A percentile compares a stretch with the other conserved stretches of the same genome.
Conservation (phyloP, 2,797 vertebrate genomes). For the Thaleichthys pacificus region DNA sequence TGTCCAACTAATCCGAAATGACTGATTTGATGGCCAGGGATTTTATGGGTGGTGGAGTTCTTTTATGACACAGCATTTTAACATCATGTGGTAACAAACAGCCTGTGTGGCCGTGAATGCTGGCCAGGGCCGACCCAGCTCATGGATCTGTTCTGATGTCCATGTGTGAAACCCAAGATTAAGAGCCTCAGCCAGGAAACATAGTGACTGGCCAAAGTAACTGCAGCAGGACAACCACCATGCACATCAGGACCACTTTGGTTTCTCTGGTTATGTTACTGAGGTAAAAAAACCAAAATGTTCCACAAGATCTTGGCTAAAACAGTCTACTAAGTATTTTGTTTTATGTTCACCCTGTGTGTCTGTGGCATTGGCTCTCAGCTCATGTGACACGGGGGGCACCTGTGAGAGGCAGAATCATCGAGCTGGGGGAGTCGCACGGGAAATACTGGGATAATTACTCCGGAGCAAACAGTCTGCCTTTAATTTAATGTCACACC, state of each 20-base stretch:
- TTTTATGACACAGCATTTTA: constrained; percentile 53
- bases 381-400: constrained; percentile 35
- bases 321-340: constrained; percentile 16
- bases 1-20: constrained; percentile 26
- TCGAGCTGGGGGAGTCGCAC: constrained; percentile 30
- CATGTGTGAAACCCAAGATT: constrained; percentile 46
- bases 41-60: constrained; percentile 38
- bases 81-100: constrained; percentile 54
- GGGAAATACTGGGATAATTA: constrained; percentile 63
- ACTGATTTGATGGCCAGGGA: constrained; percentile 14
- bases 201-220: constrained; percentile 31
- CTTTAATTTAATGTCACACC: constrained; percentile 62
- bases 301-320: neutral
- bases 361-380: constrained; percentile 14
- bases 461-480: constrained; percentile 45
- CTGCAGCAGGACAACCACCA: constrained; percentile 16
- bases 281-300: neutral
- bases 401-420: constrained; percentile 30
- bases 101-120: constrained; percentile 34
- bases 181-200: constrained; percentile 17
- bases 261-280: neutral
- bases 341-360: neutral
- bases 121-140: constrained; percentile 44
- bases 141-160: constrained; percentile 43
- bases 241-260: constrained; percentile 4